Base-by-base conservation (phyloP, 2,888 invertebrate genomes). In the Anodontia alba region DNA sequence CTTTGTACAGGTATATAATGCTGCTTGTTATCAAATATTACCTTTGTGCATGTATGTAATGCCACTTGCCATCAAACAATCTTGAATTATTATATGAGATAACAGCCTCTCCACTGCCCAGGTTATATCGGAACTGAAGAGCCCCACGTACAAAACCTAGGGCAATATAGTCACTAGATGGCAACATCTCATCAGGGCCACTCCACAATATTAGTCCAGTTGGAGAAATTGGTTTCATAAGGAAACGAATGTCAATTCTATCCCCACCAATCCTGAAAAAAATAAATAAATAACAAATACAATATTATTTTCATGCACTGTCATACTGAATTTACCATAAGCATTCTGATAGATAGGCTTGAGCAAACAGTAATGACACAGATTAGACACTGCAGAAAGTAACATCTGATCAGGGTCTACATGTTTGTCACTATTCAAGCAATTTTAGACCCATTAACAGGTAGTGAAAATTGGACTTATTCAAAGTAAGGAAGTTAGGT, bases 51-150 rank as follows among this genome's bases (percentile, higher is more conserved):
- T 96, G 96, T 81, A 97, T 96, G 83, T 96, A 95, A 94, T 97
- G 97, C 97, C 97, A 98, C 73, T 97, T 95, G 57, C 98, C 98
- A 94, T 99, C 98, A 95, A 98, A 97, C 51, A 99, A 96, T 93
- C 96, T 96, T 17, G 97, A 97, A 90, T 96, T 96, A 95, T 98
- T 98, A 90, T 98, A 97, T 83, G 96, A 96, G 73, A 98, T 97
- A 84, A 97, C 96, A 71, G 97, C 97, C 93, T 98, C 97, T 0
- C 98, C 98, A 88, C 97, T 97, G 68, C 98, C 98, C 87, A 98
- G 96, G 94, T 98, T 97, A 94, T 97, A 98, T 91, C 97, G 96
- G 91, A 96, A 92, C 89, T 95, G 97, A 1, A 97, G 95, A 76
- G 96, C 96, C 0, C 98, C 98, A 89, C 96, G 95, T 92, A 97